Evolutionary conservation across 2,888 invertebrate species (phyloP).

Genomic region (Zeuzera pyrina): DNA sequence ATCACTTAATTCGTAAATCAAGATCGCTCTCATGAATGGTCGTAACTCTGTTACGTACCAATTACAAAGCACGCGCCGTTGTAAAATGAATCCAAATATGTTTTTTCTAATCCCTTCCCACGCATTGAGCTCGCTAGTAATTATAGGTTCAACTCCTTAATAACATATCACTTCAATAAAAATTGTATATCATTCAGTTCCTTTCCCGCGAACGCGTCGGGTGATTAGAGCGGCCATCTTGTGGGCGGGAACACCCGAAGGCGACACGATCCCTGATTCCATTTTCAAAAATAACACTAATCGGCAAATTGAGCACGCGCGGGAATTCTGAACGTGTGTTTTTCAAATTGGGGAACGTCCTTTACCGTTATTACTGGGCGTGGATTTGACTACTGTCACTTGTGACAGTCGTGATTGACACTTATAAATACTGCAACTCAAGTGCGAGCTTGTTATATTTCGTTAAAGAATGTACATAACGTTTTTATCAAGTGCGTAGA

Average conservation of each 20-base stretch:
- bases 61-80: slow-evolving; percentile 64
- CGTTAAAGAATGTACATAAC: slow-evolving; percentile 41
- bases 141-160: slow-evolving; percentile 65
- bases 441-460: slow-evolving; percentile 55
- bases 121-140: slow-evolving; percentile 61
- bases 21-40: slow-evolving; percentile 38
- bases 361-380: slow-evolving; percentile 59
- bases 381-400: slow-evolving; percentile 68
- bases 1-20: slow-evolving; percentile 23
- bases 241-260: slow-evolving; percentile 66
- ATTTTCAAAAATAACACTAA: slow-evolving; percentile 71
- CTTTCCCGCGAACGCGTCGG: slow-evolving; percentile 59
- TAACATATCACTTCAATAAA: slow-evolving; percentile 71
- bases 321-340: slow-evolving; percentile 62
- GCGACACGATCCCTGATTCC: slow-evolving; percentile 69
- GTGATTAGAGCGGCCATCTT: slow-evolving; percentile 71
- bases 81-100: slow-evolving; percentile 40
- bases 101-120: slow-evolving; percentile 71
- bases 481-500: slow-evolving; percentile 46
- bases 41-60: slow-evolving; percentile 29
- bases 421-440: slow-evolving; percentile 62
- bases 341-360: slow-evolving; percentile 64
- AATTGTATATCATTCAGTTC: slow-evolving; percentile 69
- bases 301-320: slow-evolving; percentile 68
- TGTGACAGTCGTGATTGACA: slow-evolving; percentile 69